Evolutionary conservation across 2,113 vertebrate species (phyloP).

Genomic region (Petrocephalus zakoni): DNA sequence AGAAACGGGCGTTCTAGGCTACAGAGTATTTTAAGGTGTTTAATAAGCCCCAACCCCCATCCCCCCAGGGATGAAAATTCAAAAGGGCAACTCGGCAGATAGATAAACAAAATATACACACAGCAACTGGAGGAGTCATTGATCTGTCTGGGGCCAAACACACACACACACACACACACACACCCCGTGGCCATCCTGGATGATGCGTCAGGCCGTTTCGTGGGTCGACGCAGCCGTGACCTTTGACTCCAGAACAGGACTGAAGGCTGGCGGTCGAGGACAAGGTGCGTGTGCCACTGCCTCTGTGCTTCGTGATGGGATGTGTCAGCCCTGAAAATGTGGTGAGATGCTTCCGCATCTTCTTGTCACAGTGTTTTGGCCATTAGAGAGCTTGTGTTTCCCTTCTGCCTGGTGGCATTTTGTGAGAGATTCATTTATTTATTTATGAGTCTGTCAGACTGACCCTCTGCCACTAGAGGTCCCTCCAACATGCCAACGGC

Average conservation of each 20-base stretch:
- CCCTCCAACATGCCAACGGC: not conserved
- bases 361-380: not conserved
- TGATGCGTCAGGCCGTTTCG: conserved; percentile 79
- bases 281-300: too few species aligned
- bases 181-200: conserved; percentile 33
- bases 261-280: not conserved
- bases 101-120: conserved; percentile 77
- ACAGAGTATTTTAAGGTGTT: not conserved
- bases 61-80: not conserved
- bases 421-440: not conserved
- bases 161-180: not conserved
- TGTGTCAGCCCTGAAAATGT: not conserved
- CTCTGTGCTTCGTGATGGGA: not conserved
- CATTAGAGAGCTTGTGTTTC: not conserved
- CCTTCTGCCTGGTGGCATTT: not conserved
- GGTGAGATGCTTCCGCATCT: not conserved
- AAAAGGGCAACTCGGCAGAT: conserved; percentile 50
- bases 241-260: not conserved
- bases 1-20: not conserved
- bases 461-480: not conserved
- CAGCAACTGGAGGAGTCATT: conserved; percentile 75
- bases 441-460: not conserved
- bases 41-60: not conserved
- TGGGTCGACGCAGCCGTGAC: conserved; percentile 63
- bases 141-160: conserved; percentile 80